These are phyloP conservation scores for Ochotona princeps DNA, from an alignment of 2,113 vertebrate genomes.

Conservation along the genomic window DNA sequence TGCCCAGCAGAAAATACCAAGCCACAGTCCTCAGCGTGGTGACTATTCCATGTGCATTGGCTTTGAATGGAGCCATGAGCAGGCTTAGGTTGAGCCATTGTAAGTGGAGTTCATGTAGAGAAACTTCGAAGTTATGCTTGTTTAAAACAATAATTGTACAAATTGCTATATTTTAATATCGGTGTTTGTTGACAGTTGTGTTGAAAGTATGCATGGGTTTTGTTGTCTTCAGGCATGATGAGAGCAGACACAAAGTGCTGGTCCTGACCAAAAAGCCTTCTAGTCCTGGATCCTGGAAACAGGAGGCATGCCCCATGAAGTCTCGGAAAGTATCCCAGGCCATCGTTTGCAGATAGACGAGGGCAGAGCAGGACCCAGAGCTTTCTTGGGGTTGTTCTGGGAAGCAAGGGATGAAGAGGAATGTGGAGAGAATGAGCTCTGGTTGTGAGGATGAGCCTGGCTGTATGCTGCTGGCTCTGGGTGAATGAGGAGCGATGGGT, in stretches of 20 bases:
- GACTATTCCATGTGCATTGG: background rate
- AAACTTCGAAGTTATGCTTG: background rate
- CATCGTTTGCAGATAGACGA: background rate
- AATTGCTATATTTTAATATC: background rate
- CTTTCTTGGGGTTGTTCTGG: background rate
- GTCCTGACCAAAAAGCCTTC: background rate
- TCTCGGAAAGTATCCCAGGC: background rate
- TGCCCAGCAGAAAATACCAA: background rate
- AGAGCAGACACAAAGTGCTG: background rate
- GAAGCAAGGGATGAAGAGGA: background rate
- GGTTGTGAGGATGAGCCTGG: background rate
- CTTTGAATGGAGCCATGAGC: background rate
- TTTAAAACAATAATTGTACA: background rate
- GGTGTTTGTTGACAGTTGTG: background rate
- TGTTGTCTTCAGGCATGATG: background rate
- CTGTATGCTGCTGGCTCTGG: background rate
- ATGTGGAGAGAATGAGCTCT: too few species aligned
- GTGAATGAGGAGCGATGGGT: too few species aligned
- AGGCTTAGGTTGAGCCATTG: background rate
- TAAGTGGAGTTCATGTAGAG: background rate
- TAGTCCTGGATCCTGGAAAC: background rate
- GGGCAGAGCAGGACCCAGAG: rapidly evolving
- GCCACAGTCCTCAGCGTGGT: background rate
- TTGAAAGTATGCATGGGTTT: background rate
- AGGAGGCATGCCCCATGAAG: rapidly evolving